A percentile compares a stretch with the other conserved stretches of the same genome.
Conservation (phyloP, 2,797 vertebrate species). For the Leptodactylus fallax region DNA sequence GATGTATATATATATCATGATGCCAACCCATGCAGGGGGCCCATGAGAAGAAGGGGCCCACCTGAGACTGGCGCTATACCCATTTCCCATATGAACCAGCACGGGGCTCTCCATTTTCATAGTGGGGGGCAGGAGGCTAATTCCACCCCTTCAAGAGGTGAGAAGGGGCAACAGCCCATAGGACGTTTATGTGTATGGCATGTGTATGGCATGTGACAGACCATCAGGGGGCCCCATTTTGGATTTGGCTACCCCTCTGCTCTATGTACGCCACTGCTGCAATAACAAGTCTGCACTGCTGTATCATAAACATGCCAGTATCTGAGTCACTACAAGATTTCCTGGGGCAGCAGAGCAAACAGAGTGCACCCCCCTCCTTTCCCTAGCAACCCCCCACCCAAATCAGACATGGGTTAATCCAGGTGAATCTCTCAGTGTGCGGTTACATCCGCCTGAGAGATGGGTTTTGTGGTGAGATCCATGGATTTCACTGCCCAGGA, state of each 20-base stretch:
- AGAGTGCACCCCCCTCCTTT: background rate
- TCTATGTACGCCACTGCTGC: background rate
- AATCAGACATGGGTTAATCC: conserved; percentile 51
- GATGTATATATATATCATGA: background rate
- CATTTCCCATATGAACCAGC: background rate
- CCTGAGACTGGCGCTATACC: background rate
- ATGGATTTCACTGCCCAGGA: conserved; percentile 49
- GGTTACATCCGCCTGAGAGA: conserved; percentile 53
- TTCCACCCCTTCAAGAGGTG: background rate
- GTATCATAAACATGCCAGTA: conserved; percentile 1
- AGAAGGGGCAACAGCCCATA: background rate
- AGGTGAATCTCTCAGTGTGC: conserved; percentile 52
- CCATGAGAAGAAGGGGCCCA: background rate
- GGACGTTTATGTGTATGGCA: background rate
- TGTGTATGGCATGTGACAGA: too few relatives aligned
- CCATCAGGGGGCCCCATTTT: background rate
- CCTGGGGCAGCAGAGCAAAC: conserved; percentile 13
- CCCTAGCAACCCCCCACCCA: background rate
- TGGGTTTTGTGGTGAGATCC: conserved; percentile 48
- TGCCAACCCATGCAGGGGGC: background rate
- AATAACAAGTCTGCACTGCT: conserved; percentile 9
- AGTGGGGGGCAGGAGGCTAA: background rate
- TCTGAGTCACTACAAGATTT: background rate
- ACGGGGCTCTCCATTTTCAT: background rate
- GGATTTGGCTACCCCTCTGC: background rate